Conservation (phyloP, 2,797 vertebrate genomes). For the Hybognathus amarus region DNA sequence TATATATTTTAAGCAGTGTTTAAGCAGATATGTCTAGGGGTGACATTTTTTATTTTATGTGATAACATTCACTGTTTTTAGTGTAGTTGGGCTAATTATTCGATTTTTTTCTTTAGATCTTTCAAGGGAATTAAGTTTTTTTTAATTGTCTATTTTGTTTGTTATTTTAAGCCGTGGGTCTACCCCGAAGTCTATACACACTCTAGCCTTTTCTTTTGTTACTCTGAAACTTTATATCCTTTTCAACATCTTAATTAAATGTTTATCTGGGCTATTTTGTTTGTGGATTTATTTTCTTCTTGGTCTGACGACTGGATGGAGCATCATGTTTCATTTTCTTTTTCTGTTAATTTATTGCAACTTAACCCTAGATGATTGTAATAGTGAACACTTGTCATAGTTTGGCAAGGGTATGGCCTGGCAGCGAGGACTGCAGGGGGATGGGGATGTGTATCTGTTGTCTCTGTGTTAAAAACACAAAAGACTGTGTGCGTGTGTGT, state of each 20-base stretch:
- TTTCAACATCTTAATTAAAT: background rate
- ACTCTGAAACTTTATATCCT: background rate
- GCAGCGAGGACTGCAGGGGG: conserved; percentile 37
- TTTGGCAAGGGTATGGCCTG: conserved; percentile 77
- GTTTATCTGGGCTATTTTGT: background rate
- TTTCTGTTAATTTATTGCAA: conserved; percentile 57
- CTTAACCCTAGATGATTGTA: conserved; percentile 22
- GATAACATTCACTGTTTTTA: background rate
- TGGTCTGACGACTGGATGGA: background rate
- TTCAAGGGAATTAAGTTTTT: background rate
- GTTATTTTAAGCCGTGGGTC: background rate
- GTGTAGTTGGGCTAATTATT: background rate
- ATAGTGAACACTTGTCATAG: conserved; percentile 80
- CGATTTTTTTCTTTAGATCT: background rate
- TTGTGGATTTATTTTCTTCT: background rate
- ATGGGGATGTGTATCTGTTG: conserved; percentile 7
- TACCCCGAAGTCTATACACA: background rate
- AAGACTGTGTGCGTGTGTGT: conserved; percentile 36
- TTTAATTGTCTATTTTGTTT: background rate
- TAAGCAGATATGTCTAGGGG: background rate
- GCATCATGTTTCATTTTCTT: background rate
- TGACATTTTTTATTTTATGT: background rate
- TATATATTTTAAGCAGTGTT: background rate
- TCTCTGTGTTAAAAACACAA: conserved; percentile 39
- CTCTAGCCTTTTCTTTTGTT: background rate